Evolutionary conservation across 2,113 vertebrate genomes (phyloP), one percentile per base, ranked within the genome.

Genomic region (Esox niger): DNA sequence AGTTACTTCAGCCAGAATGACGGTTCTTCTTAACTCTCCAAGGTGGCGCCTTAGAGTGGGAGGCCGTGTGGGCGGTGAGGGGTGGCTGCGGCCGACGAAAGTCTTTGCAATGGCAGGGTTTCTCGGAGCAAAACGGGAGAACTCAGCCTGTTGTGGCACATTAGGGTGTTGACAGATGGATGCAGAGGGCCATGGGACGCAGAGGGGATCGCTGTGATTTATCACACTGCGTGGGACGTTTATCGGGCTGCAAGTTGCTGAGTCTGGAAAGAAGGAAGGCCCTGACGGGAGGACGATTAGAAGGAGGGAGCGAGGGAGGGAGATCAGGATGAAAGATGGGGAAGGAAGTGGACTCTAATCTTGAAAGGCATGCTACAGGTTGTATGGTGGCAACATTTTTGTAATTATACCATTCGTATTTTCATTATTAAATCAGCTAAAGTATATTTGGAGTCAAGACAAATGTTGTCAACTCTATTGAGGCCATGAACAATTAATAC

Each of bases 121-220:
- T 75, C 68, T 64, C 76, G 68, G 75, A 82, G 79, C 77, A 76
- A 80, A 83, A 77, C 80, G 76, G 77, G 86, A 81, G 38, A 43
- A 15, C 74, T 80, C 74, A 71, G 84, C 76, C 81, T 84, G 85
- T 82, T 72, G 79, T 73, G 77, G 73, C 62, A 64, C 75, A 79
- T 87, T 87, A 87, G 84, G 75, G 38, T 84, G 70, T 79, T 91
- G 89, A 90, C 87, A 89, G 88, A 89, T 89, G 86, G 87, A 79
- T 84, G 73, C 72, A 83, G 86, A 75, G 78, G 78, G 38, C 38
- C 69, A 69, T 32, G 66, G 70, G 76, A 83, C 54, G 66, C 85
- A 63, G 74, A 73, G 70, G 79, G 68, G 69, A 86, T 78, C 68
- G 13, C 70, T 74, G 76, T 89, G 90, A 91, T 90, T 84, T 89